These are phyloP conservation scores for Clarias batrachus DNA, from an alignment of 2,113 vertebrate genomes.

Conservation along the genomic window DNA sequence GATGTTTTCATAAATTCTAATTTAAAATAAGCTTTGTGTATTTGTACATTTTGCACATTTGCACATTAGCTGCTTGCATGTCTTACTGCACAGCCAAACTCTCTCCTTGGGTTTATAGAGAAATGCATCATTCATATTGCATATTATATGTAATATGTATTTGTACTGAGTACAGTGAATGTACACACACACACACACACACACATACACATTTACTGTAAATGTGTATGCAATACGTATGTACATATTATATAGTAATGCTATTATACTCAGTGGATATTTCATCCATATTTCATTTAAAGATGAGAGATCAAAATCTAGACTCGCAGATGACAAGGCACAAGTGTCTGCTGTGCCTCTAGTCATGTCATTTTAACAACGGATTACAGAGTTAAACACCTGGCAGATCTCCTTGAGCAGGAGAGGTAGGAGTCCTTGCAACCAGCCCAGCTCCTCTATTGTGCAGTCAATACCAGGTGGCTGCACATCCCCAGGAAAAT, in stretches of 20 bases:
- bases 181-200: not conserved
- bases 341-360: constrained; percentile 18
- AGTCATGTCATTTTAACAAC: constrained; percentile 6
- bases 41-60: not conserved
- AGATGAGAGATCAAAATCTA: constrained; percentile 15
- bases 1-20: constrained; percentile 49
- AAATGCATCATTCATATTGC: not conserved
- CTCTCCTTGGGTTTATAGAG: not conserved
- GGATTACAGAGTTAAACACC: constrained; percentile 51
- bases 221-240: not conserved
- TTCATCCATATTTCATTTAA: not conserved
- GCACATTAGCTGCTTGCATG: not conserved
- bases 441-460: constrained; percentile 29
- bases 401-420: constrained; percentile 61
- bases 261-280: not conserved
- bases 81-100: constrained; percentile 24
- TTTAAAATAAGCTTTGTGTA: constrained; percentile 41
- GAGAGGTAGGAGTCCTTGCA: constrained; percentile 57
- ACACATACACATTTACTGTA: not conserved
- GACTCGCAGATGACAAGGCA: not conserved
- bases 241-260: not conserved
- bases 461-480: constrained; percentile 56
- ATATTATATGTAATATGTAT: not conserved
- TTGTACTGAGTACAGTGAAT: not conserved
- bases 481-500: constrained; percentile 39